These are phyloP conservation scores for Nesoenas mayeri DNA, from an alignment of 2,113 vertebrate species.

Conservation along the genomic window DNA sequence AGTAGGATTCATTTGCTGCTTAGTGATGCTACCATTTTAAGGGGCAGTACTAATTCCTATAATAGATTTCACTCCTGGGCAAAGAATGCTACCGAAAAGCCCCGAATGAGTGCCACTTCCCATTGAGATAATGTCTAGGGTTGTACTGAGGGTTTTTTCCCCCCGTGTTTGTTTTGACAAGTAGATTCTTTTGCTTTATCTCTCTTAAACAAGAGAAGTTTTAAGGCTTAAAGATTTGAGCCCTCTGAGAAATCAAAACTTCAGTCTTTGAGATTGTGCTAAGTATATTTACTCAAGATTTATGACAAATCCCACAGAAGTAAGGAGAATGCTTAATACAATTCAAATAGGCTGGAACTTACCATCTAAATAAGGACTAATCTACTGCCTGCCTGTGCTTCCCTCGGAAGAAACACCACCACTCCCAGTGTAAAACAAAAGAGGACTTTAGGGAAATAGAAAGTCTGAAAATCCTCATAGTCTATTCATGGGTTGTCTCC, in stretches of 20 bases:
- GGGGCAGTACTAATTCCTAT: slow-evolving; percentile 60
- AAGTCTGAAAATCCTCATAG: slow-evolving; percentile 59
- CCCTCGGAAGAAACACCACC: slow-evolving; percentile 39
- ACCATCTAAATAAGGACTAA: slow-evolving; percentile 69
- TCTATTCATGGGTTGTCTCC: slow-evolving; percentile 45
- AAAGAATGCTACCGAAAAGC: slow-evolving; percentile 49
- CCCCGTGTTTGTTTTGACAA: slow-evolving; percentile 69
- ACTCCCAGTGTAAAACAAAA: slow-evolving; percentile 60
- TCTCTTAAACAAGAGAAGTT: slow-evolving; percentile 59
- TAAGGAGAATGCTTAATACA: slow-evolving; percentile 68
- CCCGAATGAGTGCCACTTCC: slow-evolving; percentile 58
- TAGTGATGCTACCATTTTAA: slow-evolving; percentile 65
- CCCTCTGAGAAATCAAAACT: slow-evolving; percentile 69
- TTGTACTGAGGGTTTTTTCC: slow-evolving; percentile 30
- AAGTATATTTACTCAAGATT: slow-evolving; percentile 70
- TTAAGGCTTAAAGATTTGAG: slow-evolving; percentile 69
- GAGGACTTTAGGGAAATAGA: slow-evolving; percentile 47
- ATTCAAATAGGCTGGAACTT: slow-evolving; percentile 65
- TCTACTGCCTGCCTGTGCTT: slow-evolving; percentile 52
- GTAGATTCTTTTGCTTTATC: slow-evolving; percentile 70
- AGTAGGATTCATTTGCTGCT: slow-evolving; percentile 55
- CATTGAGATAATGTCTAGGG: slow-evolving; percentile 62
- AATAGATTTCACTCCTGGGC: slow-evolving; percentile 58
- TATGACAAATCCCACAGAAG: slow-evolving; percentile 66
- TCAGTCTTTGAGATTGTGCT: slow-evolving; percentile 51